Evolutionary conservation across 2,888 invertebrate genomes (phyloP).

Genomic region (Steinernema carpocapsae): DNA sequence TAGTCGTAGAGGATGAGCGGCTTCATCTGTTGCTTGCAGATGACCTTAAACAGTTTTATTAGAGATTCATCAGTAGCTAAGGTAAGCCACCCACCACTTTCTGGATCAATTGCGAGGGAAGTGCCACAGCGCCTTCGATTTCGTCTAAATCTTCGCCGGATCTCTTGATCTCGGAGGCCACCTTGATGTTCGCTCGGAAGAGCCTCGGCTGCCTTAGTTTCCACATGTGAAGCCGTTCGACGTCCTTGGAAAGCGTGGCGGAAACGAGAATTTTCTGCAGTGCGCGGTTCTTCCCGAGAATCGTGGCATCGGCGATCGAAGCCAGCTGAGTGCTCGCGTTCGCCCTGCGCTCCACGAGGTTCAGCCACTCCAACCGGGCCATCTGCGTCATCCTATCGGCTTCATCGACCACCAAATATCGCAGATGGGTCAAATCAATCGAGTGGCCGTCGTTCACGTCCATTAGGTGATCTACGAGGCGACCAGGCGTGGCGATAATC

Average conservation of each 20-base stretch:
- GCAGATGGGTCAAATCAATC: slow-evolving; percentile 76
- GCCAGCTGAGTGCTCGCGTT: slow-evolving; percentile 45
- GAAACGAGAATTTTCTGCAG: slow-evolving; percentile 90
- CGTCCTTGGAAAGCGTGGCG: slow-evolving; percentile 82
- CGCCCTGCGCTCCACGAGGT: slow-evolving; percentile 77
- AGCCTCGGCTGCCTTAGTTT: slow-evolving; percentile 89
- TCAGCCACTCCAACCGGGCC: slow-evolving; percentile 88
- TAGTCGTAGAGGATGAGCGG: slow-evolving; percentile 46
- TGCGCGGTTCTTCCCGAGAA: slow-evolving; percentile 40
- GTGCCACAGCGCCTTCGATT: slow-evolving; percentile 30
- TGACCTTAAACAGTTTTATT: slow-evolving; percentile 41
- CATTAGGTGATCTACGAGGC: slow-evolving; percentile 88
- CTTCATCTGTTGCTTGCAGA: slow-evolving; percentile 44
- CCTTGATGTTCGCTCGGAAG: slow-evolving; percentile 72
- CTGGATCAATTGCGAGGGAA: slow-evolving; percentile 43
- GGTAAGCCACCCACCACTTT: slow-evolving; percentile 42
- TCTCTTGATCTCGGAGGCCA: background rate
- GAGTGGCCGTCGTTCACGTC: slow-evolving; percentile 73
- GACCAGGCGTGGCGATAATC: slow-evolving; percentile 88
- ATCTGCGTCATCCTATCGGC: slow-evolving; percentile 93
- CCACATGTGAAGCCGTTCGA: slow-evolving; percentile 87
- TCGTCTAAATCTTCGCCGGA: slow-evolving; percentile 31
- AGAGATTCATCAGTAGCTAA: slow-evolving; percentile 11
- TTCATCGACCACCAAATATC: slow-evolving; percentile 82
- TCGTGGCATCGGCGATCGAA: slow-evolving; percentile 26